These are phyloP conservation scores for Ceriagrion tenellum DNA, from an alignment of 2,888 invertebrate genomes.

Conservation along the genomic window DNA sequence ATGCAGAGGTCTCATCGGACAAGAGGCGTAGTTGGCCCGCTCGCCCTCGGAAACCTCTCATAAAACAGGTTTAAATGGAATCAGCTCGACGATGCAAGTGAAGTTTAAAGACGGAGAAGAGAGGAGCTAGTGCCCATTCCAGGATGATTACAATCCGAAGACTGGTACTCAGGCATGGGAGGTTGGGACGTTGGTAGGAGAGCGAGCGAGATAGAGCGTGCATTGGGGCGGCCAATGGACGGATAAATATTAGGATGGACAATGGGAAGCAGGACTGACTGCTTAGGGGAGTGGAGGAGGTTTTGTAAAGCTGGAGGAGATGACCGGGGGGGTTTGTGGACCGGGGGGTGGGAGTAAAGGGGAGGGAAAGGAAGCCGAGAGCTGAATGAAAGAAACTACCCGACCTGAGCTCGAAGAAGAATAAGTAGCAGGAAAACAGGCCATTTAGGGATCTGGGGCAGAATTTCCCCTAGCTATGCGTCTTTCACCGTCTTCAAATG, in stretches of 20 bases:
- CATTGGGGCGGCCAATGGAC: background rate
- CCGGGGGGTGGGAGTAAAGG: too few species aligned
- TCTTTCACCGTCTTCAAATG: background rate
- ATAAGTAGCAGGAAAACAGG: background rate
- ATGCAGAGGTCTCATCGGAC: background rate
- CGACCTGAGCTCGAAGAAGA: background rate
- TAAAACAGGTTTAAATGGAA: slow-evolving; percentile 36
- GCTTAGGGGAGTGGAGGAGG: background rate
- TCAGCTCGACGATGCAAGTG: background rate
- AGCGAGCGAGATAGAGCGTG: background rate
- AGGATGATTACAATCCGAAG: background rate
- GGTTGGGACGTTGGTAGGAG: background rate
- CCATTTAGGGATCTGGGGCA: background rate
- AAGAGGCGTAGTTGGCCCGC: background rate
- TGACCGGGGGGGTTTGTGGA: background rate
- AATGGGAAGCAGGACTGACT: background rate
- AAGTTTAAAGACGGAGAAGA: background rate
- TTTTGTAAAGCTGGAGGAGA: background rate
- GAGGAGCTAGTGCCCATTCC: background rate
- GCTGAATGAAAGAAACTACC: background rate
- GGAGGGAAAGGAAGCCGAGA: background rate
- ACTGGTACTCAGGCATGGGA: background rate
- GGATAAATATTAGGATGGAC: background rate
- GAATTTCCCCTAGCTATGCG: background rate
- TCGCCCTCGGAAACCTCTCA: slow-evolving; percentile 5